Percentiles rank a stretch among this genome's conserved stretches.
phyloP scores from a whole-genome alignment of 2,888 invertebrate genomes.

The Galerucella nymphaeae region DNA sequence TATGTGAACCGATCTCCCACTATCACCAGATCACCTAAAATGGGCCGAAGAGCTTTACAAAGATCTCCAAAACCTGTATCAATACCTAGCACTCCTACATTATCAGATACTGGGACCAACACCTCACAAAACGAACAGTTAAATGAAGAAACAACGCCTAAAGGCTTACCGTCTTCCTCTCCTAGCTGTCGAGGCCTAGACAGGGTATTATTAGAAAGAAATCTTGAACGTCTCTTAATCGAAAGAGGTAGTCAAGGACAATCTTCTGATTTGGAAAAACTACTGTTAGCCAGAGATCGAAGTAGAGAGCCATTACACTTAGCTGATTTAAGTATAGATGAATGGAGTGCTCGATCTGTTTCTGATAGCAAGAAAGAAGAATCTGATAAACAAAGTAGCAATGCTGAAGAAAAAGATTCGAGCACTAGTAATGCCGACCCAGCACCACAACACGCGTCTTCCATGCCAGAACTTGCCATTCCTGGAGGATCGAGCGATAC shows the following conservation, averaged over 20 bases:
- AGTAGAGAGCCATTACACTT: slow-evolving; percentile 71
- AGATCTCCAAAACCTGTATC: slow-evolving; percentile 65
- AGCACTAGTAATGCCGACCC: slow-evolving; percentile 46
- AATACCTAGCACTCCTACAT: slow-evolving; percentile 62
- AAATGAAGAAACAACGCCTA: slow-evolving; percentile 47
- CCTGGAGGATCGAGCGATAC: slow-evolving; percentile 55
- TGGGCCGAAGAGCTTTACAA: slow-evolving; percentile 67
- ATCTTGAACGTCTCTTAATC: slow-evolving; percentile 72
- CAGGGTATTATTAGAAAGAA: slow-evolving; percentile 75
- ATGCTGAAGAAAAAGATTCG: slow-evolving; percentile 51
- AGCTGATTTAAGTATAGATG: slow-evolving; percentile 70
- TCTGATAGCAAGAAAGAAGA: slow-evolving; percentile 27
- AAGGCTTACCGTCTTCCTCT: slow-evolving; percentile 46
- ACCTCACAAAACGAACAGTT: slow-evolving; percentile 35
- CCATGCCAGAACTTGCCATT: slow-evolving; percentile 72
- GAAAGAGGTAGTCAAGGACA: slow-evolving; percentile 63
- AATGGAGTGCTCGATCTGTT: slow-evolving; percentile 65
- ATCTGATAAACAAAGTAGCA: slow-evolving; percentile 52
- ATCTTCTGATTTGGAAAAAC: slow-evolving; percentile 64
- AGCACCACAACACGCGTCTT: slow-evolving; percentile 68
- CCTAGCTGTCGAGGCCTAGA: slow-evolving; percentile 70
- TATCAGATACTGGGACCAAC: slow-evolving; percentile 55
- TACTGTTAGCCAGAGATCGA: slow-evolving; percentile 69
- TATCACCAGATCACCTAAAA: slow-evolving; percentile 69
- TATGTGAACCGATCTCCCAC: slow-evolving; percentile 63